These are phyloP conservation scores for Drosophila lutescens DNA, from an alignment of 2,888 invertebrate species.

Conservation along the genomic window DNA sequence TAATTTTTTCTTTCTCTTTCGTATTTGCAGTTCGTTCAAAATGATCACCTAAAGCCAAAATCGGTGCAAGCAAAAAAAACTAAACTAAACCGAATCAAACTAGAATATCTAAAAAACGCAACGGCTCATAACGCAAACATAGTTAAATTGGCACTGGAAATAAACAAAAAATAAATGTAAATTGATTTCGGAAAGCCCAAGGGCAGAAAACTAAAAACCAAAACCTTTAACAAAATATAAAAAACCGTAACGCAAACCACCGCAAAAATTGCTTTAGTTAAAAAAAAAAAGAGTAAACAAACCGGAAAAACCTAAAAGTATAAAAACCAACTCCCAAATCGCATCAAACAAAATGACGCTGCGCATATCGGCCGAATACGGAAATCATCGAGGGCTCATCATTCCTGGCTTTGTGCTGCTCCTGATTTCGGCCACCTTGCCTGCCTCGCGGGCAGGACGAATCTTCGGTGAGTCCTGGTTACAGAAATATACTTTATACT, in stretches of 20 bases:
- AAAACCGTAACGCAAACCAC: constrained; percentile 69
- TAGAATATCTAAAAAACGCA: constrained; percentile 13
- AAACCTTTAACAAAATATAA: constrained; percentile 20
- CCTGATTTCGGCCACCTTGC: constrained; percentile 75
- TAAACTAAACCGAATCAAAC: constrained; percentile 15
- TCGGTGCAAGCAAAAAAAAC: constrained; percentile 15
- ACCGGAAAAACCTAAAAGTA: constrained; percentile 5
- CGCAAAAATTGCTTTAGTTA: constrained; percentile 64
- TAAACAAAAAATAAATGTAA: constrained; percentile 48
- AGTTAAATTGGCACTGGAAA: constrained; percentile 52
- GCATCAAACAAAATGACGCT: constrained; percentile 80
- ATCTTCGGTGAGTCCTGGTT: constrained; percentile 83
- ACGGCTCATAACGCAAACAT: constrained; percentile 19
- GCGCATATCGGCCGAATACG: constrained; percentile 83
- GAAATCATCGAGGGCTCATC: constrained; percentile 84
- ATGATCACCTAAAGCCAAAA: constrained; percentile 55
- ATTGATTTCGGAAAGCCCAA: constrained; percentile 46
- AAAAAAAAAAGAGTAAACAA: constrained; percentile 11
- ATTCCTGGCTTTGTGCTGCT: constrained; percentile 83
- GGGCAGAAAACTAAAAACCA: constrained; percentile 17
- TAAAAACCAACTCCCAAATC: constrained; percentile 39
- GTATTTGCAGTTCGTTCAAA: constrained; percentile 54
- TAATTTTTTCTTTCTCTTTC: neutral
- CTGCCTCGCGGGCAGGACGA: constrained; percentile 79
- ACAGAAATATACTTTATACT: no score